Evolutionary conservation across 2,888 invertebrate genomes (phyloP).

Genomic region (Microctonus hyperodae): DNA sequence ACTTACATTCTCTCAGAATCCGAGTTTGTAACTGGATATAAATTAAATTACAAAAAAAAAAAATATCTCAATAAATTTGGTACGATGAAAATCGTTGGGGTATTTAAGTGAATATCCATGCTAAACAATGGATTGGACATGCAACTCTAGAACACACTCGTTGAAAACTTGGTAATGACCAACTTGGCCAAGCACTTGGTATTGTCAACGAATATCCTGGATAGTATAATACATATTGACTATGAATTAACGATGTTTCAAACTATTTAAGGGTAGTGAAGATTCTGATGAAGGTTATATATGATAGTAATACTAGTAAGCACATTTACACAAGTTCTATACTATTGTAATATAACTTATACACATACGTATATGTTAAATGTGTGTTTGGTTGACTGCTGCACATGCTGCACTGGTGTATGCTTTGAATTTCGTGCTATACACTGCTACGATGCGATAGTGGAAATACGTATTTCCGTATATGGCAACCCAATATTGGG

Average conservation of each 20-base stretch:
- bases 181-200: constrained; percentile 18
- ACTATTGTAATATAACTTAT: constrained; percentile 29
- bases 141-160: not conserved
- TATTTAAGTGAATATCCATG: not conserved
- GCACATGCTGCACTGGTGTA: not conserved
- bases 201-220: constrained; percentile 21
- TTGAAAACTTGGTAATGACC: constrained; percentile 3
- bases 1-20: not conserved
- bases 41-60: no score
- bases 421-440: constrained; percentile 8
- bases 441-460: constrained; percentile 7
- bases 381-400: constrained; percentile 5
- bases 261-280: constrained; percentile 46
- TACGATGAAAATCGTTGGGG: no score
- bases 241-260: constrained; percentile 46
- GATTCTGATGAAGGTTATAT: not conserved
- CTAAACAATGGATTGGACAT: not conserved
- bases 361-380: not conserved
- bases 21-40: not conserved
- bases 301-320: not conserved
- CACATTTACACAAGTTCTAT: constrained; percentile 31
- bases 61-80: no score
- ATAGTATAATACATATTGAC: constrained; percentile 34
- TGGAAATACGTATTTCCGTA: constrained; percentile 24
- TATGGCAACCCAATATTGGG: constrained; percentile 20